Conservation (phyloP, 2,113 vertebrate species). For the Periophthalmus modestus region DNA sequence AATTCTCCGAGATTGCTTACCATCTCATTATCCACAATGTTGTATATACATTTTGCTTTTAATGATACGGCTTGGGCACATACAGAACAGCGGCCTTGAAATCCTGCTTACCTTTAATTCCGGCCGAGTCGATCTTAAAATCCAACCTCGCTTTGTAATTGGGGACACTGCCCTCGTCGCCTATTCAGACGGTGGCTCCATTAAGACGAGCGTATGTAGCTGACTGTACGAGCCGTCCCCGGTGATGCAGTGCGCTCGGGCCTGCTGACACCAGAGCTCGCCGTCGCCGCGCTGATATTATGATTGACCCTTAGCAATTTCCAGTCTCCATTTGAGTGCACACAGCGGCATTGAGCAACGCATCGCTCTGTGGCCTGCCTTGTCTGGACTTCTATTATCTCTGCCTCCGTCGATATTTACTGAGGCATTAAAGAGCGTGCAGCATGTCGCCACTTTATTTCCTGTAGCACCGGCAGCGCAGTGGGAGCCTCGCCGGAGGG, state of each 20-base stretch:
- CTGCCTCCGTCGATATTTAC: constrained; percentile 70
- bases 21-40: constrained; percentile 4
- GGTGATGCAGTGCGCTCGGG: constrained; percentile 59
- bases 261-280: constrained; percentile 58
- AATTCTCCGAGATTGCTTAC: neutral
- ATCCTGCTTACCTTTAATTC: constrained; percentile 18
- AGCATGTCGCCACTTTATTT: constrained; percentile 57
- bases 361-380: constrained; percentile 46
- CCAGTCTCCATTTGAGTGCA: constrained; percentile 46
- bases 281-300: constrained; percentile 52
- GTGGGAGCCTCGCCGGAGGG: constrained; percentile 40
- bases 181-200: constrained; percentile 43
- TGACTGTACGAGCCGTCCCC: constrained; percentile 49
- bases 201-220: constrained; percentile 51
- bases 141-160: constrained; percentile 28
- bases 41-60: neutral
- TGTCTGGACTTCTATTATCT: constrained; percentile 69
- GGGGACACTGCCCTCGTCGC: constrained; percentile 15
- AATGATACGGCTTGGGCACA: neutral
- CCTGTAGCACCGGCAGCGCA: constrained; percentile 52
- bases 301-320: constrained; percentile 66
- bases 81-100: neutral
- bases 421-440: constrained; percentile 64
- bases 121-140: constrained; percentile 8
- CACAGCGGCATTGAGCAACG: constrained; percentile 43